These are phyloP conservation scores for Pseudorhombus dupliciocellatus DNA, from an alignment of 2,113 vertebrate species.

Conservation along the genomic window DNA sequence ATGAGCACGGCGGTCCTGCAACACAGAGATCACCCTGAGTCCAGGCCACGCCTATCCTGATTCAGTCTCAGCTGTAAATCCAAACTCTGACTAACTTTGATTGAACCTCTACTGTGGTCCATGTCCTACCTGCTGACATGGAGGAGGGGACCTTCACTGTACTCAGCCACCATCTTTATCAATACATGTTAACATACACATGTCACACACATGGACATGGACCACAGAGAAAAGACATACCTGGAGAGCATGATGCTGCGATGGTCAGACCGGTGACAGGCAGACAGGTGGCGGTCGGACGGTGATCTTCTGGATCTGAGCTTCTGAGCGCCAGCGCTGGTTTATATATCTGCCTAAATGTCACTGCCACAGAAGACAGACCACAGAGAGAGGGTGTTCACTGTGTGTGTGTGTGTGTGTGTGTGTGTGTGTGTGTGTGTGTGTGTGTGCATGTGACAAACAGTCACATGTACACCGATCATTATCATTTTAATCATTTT, in stretches of 20 bases:
- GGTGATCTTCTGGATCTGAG: slow-evolving; percentile 19
- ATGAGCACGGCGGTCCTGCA: slow-evolving; percentile 74
- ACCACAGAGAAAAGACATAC: slow-evolving; percentile 55
- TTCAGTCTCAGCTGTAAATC: not conserved
- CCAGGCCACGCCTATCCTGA: no score
- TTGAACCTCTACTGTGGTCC: no score
- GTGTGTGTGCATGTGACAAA: not conserved
- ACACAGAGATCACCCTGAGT: slow-evolving; percentile 8
- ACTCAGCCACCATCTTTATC: not conserved
- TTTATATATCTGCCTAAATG: slow-evolving; percentile 70
- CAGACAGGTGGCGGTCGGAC: slow-evolving; percentile 5
- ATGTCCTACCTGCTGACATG: no score
- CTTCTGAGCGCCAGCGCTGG: slow-evolving; percentile 12
- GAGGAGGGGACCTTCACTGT: no score
- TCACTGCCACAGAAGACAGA: slow-evolving; percentile 47
- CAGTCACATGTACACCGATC: no score
- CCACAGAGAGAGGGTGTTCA: not conserved
- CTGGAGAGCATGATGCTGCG: slow-evolving; percentile 76
- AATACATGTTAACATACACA: not conserved
- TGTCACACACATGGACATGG: not conserved
- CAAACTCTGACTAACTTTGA: no score
- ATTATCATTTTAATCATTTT: no score
- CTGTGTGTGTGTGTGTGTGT: not conserved
- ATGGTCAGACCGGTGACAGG: slow-evolving; percentile 33
- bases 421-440: slow-evolving; percentile 21